phyloP scores from a whole-genome alignment of 2,888 invertebrate species.

The Alitta virens region DNA sequence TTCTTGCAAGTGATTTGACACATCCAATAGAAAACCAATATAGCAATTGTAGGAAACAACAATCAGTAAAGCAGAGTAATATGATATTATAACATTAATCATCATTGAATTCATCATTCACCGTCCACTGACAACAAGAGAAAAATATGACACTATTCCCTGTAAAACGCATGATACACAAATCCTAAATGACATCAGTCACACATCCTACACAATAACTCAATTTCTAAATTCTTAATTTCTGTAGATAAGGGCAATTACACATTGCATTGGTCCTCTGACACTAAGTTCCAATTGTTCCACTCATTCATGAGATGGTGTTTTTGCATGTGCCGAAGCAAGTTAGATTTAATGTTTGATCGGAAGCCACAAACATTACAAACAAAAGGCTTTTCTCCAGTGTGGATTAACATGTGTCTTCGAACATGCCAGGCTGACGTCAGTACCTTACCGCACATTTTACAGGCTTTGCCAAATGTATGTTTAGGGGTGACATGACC shows the following conservation, averaged over 20 bases:
- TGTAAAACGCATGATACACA: no score
- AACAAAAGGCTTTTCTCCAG: conserved; percentile 2
- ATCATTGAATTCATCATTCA: no score
- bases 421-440: neutral
- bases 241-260: neutral
- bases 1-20: no score
- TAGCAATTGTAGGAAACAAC: no score
- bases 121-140: no score
- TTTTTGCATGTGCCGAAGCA: neutral
- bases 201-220: no score
- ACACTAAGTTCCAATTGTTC: neutral
- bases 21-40: no score
- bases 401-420: conserved; percentile 2
- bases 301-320: neutral
- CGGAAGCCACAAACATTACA: neutral
- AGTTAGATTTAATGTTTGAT: neutral
- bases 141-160: no score
- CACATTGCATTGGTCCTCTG: neutral
- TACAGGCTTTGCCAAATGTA: neutral
- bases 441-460: neutral
- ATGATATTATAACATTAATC: no score
- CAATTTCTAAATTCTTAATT: neutral
- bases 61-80: no score
- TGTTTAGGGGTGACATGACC: no score
- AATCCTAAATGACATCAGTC: no score